These are phyloP conservation scores for Euplagia quadripunctaria DNA, from an alignment of 2,888 invertebrate genomes.

Conservation along the genomic window DNA sequence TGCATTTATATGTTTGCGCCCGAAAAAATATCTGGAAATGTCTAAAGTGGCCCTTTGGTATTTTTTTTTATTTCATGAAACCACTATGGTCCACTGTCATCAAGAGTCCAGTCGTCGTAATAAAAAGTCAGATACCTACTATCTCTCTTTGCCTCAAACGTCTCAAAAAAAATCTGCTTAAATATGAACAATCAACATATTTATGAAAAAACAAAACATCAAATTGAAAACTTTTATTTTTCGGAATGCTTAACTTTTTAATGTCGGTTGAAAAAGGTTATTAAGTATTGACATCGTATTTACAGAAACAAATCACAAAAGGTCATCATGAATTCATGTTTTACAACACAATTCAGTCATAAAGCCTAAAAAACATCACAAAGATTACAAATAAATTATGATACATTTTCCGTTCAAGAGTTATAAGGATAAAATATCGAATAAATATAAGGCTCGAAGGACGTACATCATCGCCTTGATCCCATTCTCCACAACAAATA, in stretches of 20 bases:
- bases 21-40: too few species aligned
- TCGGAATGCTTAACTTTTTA: background rate
- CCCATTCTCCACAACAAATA: conserved; percentile 49
- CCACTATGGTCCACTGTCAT: too few species aligned
- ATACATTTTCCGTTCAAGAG: conserved; percentile 38
- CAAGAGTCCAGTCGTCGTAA: too few species aligned
- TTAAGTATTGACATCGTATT: background rate
- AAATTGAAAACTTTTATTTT: too few species aligned
- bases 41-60: too few species aligned
- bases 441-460: conserved; percentile 38
- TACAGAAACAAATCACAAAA: conserved; percentile 8
- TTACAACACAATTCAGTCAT: conserved; percentile 11
- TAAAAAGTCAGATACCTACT: too few species aligned
- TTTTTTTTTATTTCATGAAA: too few species aligned
- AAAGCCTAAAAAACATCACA: conserved; percentile 31
- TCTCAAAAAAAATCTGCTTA: too few species aligned
- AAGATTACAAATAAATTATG: conserved; percentile 45
- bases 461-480: conserved; percentile 34
- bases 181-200: too few species aligned
- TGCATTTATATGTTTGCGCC: too few species aligned
- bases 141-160: too few species aligned
- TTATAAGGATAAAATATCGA: conserved; percentile 45
- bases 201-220: background rate
- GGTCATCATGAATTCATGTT: conserved; percentile 14
- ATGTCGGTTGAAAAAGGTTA: background rate